phyloP scores from a whole-genome alignment of 2,113 vertebrate species.

The Apistogramma diplotaenia region DNA sequence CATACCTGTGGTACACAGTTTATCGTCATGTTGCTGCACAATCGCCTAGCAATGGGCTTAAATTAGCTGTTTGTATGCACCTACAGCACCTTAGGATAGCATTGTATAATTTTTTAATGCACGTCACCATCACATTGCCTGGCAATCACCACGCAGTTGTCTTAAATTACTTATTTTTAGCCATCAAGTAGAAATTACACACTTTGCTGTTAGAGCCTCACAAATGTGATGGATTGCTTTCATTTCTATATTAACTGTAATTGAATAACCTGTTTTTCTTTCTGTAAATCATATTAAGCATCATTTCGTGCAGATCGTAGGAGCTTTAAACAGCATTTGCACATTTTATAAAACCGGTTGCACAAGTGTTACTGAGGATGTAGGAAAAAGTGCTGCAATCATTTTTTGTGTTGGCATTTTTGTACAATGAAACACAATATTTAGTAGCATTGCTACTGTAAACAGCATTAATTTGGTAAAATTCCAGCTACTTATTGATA shows the following conservation, averaged over 20 bases:
- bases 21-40: neutral
- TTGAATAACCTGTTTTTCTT: neutral
- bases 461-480: neutral
- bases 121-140: neutral
- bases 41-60: neutral
- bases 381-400: neutral
- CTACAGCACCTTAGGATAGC: neutral
- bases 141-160: neutral
- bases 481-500: too few relatives aligned
- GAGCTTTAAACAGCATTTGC: neutral
- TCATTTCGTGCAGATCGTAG: neutral
- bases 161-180: too few relatives aligned
- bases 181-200: too few relatives aligned
- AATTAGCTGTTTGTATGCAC: neutral
- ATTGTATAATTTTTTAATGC: neutral
- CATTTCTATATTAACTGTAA: neutral
- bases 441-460: neutral
- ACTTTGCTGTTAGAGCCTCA: neutral
- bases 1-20: neutral
- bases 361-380: neutral
- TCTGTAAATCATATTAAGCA: neutral
- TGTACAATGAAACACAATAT: neutral
- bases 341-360: neutral
- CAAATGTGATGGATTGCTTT: neutral
- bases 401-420: too few relatives aligned